These are phyloP conservation scores for Mastomys natalensis DNA, from an alignment of 2,113 vertebrate genomes.

Conservation along the genomic window DNA sequence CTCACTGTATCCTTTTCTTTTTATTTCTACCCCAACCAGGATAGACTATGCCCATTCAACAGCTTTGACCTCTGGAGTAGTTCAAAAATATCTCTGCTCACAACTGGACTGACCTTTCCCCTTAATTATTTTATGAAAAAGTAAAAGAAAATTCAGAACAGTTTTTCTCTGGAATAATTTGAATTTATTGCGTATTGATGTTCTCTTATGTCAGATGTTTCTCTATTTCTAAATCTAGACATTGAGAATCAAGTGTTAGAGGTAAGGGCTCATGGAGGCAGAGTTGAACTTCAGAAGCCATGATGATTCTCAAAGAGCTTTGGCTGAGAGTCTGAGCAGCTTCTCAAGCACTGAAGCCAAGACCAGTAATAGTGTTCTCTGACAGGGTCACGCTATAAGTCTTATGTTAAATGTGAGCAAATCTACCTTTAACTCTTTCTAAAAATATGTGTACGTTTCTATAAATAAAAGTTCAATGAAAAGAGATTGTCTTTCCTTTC, in stretches of 20 bases:
- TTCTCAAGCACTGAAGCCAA: not conserved
- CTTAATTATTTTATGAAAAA: not conserved
- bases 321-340: fast-evolving
- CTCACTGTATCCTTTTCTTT: not conserved
- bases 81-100: not conserved
- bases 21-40: not conserved
- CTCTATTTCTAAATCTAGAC: not conserved
- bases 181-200: not conserved
- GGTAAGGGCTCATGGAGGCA: no score
- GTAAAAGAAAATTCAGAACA: not conserved
- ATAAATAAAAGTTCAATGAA: not conserved
- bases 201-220: not conserved
- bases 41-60: not conserved
- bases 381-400: not conserved
- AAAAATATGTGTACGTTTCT: not conserved
- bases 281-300: not conserved
- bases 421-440: not conserved
- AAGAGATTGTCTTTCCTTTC: not conserved
- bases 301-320: not conserved
- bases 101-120: not conserved
- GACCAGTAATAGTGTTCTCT: not conserved
- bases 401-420: not conserved
- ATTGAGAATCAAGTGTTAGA: not conserved
- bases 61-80: not conserved
- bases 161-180: not conserved